These are phyloP conservation scores for Numenius arquata DNA, from an alignment of 2,113 vertebrate species.

Conservation along the genomic window DNA sequence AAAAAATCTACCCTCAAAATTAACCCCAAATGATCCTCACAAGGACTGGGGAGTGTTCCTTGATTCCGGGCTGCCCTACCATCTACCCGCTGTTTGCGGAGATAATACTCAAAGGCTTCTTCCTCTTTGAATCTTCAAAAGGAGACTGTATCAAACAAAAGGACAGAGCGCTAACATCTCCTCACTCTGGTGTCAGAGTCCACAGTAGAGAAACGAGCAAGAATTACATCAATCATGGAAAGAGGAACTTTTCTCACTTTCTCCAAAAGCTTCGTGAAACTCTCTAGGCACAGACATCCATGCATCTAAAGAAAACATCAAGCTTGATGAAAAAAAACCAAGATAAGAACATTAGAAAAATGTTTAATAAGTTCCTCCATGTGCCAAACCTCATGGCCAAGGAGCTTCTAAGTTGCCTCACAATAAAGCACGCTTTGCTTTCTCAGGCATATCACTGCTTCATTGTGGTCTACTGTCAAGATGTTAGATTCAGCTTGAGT, in stretches of 20 bases:
- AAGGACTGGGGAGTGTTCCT: not conserved
- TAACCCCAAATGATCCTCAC: slow-evolving; percentile 1
- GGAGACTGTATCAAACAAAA: not conserved
- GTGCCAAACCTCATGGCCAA: not conserved
- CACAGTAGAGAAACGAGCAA: not conserved
- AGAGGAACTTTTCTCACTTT: not conserved
- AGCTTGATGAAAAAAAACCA: not conserved
- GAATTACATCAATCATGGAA: not conserved
- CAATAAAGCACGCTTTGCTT: not conserved
- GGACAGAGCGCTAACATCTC: not conserved
- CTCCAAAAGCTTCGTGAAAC: not conserved
- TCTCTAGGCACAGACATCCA: not conserved
- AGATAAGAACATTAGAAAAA: not conserved
- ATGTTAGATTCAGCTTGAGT: not conserved
- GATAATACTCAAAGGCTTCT: not conserved
- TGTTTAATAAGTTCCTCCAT: not conserved
- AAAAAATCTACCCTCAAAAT: slow-evolving; percentile 32
- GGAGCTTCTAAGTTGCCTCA: not conserved
- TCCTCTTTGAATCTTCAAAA: slow-evolving; percentile 25
- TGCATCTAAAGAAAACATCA: not conserved
- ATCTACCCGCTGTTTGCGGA: not conserved
- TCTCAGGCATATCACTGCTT: not conserved
- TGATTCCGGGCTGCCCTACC: not conserved
- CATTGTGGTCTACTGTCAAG: not conserved
- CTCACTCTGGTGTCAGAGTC: not conserved